These are phyloP conservation scores for Cremastobaeus sp. DNA, from an alignment of 2,888 invertebrate species.

Conservation along the genomic window DNA sequence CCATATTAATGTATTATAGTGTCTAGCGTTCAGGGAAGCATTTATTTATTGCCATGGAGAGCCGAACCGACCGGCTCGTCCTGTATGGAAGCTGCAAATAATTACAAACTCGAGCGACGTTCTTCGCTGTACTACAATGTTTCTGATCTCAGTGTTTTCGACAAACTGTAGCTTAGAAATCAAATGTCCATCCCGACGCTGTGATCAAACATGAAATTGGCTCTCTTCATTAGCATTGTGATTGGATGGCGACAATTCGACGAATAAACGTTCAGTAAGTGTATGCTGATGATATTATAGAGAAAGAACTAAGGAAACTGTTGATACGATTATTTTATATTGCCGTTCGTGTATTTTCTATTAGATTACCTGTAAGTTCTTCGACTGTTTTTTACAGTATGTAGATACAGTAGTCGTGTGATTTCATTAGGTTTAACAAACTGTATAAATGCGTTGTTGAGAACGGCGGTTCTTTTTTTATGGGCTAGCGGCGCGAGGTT, in stretches of 20 bases:
- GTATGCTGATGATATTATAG: constrained; percentile 56
- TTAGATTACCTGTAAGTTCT: constrained; percentile 20
- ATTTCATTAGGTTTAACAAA: constrained; percentile 35
- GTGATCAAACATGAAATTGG: constrained; percentile 38
- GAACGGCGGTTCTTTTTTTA: constrained; percentile 3
- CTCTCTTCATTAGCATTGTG: constrained; percentile 26
- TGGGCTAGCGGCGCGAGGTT: not conserved
- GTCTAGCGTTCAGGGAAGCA: constrained; percentile 5
- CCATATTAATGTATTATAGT: constrained; percentile 71
- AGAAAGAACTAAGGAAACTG: constrained; percentile 22
- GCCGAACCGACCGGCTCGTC: not conserved
- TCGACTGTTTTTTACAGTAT: constrained; percentile 46
- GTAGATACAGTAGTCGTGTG: constrained; percentile 45
- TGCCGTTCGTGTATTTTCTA: constrained; percentile 27
- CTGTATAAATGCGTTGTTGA: constrained; percentile 19
- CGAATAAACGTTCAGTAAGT: constrained; percentile 52
- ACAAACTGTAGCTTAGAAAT: constrained; percentile 38
- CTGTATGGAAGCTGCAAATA: not conserved
- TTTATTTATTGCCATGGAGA: not conserved
- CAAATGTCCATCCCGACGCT: constrained; percentile 47
- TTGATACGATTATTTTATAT: constrained; percentile 25
- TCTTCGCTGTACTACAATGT: not conserved
- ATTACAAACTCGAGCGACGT: not conserved
- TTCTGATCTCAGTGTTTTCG: constrained; percentile 46
- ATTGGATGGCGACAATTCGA: constrained; percentile 40